These are phyloP conservation scores for Anhinga anhinga DNA, from an alignment of 2,113 vertebrate species.

Conservation along the genomic window DNA sequence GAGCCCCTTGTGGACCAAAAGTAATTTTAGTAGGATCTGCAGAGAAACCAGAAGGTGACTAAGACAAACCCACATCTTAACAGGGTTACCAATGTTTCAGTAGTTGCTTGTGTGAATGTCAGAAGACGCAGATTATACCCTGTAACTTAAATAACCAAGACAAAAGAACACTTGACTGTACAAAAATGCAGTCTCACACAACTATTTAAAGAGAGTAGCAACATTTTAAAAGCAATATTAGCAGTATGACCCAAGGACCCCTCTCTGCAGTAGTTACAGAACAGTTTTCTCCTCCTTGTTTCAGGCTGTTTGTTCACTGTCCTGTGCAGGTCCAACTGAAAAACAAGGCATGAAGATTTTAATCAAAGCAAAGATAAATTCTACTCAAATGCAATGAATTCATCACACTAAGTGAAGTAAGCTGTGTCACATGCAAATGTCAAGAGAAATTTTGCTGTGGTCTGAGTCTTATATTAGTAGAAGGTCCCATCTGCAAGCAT, in stretches of 20 bases:
- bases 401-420: background rate
- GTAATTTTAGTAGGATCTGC: background rate
- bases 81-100: background rate
- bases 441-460: background rate
- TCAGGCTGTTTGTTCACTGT: background rate
- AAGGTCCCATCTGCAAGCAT: background rate
- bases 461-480: background rate
- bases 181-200: background rate
- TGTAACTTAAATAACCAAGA: background rate
- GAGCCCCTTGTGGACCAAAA: background rate
- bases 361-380: background rate
- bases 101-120: background rate
- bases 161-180: background rate
- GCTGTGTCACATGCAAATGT: background rate
- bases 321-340: background rate
- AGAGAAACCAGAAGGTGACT: background rate
- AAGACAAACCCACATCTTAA: background rate
- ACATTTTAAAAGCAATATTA: background rate
- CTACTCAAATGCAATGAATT: background rate
- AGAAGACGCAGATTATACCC: background rate
- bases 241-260: rapidly evolving
- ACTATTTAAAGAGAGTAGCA: background rate
- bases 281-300: background rate
- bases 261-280: background rate
- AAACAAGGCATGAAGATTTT: background rate